These are phyloP conservation scores for Laticauda laticaudata DNA, from an alignment of 2,113 vertebrate genomes.

Conservation along the genomic window DNA sequence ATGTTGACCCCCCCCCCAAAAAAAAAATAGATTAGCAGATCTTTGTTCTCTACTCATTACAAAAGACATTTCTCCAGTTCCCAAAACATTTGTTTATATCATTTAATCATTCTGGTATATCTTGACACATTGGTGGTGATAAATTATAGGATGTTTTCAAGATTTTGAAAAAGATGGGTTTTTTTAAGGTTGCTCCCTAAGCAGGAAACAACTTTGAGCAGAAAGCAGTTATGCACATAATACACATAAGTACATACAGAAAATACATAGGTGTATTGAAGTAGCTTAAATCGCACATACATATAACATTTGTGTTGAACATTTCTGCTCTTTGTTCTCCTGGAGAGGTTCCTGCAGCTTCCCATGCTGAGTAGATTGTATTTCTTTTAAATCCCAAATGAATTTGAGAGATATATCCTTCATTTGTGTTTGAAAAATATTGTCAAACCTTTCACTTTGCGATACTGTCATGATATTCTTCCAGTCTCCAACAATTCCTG, in stretches of 20 bases:
- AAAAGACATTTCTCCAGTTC: too few relatives aligned
- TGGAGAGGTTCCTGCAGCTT: background rate
- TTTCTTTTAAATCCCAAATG: constrained; percentile 47
- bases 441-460: constrained; percentile 55
- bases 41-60: too few relatives aligned
- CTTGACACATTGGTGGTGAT: background rate
- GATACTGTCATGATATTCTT: constrained; percentile 49
- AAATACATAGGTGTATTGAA: background rate
- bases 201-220: background rate
- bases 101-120: background rate
- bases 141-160: background rate
- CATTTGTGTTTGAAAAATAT: constrained; percentile 40
- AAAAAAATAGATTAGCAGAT: too few relatives aligned
- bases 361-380: background rate
- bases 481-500: constrained; percentile 55
- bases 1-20: too few relatives aligned
- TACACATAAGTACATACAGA: background rate
- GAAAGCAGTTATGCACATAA: background rate
- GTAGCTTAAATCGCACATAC: background rate
- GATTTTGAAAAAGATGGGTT: background rate
- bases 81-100: background rate
- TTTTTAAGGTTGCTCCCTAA: background rate
- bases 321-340: too few relatives aligned
- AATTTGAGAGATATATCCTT: constrained; percentile 45
- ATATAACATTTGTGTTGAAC: too few relatives aligned